Conservation (phyloP, 2,888 invertebrate species). For the Scaptomyza caliginosa region DNA sequence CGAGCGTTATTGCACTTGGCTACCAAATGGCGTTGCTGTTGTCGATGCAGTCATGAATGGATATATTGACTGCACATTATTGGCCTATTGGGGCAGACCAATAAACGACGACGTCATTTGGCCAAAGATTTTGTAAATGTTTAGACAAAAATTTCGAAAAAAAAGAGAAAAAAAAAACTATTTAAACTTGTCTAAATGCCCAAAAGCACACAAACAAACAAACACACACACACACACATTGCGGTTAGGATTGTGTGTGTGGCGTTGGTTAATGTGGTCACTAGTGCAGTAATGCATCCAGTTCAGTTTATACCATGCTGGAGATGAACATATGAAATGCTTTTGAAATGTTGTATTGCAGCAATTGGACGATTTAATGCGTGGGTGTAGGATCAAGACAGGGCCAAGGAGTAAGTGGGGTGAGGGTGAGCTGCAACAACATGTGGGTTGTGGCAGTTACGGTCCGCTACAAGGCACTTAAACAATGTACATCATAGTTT, state of each 20-base stretch:
- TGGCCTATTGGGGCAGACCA: slow-evolving; percentile 32
- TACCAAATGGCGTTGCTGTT: neutral
- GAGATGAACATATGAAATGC: slow-evolving; percentile 38
- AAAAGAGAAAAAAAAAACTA: too few relatives aligned
- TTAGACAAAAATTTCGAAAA: too few relatives aligned
- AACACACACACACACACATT: slow-evolving; percentile 1
- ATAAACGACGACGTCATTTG: slow-evolving; percentile 71
- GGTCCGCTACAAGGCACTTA: slow-evolving; percentile 61
- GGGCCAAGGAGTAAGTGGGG: too few relatives aligned
- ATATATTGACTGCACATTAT: slow-evolving; percentile 50
- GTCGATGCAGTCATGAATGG: slow-evolving; percentile 50
- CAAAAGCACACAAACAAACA: slow-evolving; percentile 4
- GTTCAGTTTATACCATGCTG: slow-evolving; percentile 15
- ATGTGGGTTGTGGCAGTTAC: slow-evolving; percentile 44
- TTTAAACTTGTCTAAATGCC: slow-evolving; percentile 54
- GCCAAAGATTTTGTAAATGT: slow-evolving; percentile 70
- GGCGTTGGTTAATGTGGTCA: slow-evolving; percentile 38
- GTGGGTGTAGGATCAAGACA: slow-evolving; percentile 11
- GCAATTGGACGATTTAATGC: slow-evolving; percentile 21
- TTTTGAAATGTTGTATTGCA: too few relatives aligned
- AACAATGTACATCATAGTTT: slow-evolving; percentile 63
- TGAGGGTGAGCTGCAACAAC: slow-evolving; percentile 1
- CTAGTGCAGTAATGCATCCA: slow-evolving; percentile 45
- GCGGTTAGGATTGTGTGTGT: slow-evolving; percentile 19
- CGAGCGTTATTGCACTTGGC: slow-evolving; percentile 12